These are phyloP conservation scores for Tipula unca DNA, from an alignment of 2,888 invertebrate species.

Conservation along the genomic window DNA sequence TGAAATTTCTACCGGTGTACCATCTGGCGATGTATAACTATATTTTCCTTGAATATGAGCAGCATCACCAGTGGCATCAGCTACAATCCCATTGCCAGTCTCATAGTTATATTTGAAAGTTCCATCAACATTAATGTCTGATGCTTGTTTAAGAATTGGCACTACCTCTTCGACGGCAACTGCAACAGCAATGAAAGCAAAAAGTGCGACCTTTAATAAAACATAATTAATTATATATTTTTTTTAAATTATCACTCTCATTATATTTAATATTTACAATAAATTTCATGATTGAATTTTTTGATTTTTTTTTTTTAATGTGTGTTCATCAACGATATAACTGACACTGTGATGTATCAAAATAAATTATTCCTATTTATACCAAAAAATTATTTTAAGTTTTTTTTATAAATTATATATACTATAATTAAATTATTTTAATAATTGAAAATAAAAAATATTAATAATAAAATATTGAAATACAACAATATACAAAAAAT, in stretches of 20 bases:
- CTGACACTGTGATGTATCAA: neutral
- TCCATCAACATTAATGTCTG: constrained; percentile 1
- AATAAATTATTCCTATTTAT: constrained; percentile 3
- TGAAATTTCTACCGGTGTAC: neutral
- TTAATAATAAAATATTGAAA: neutral
- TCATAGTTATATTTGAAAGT: neutral
- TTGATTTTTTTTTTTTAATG: neutral
- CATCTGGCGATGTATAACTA: constrained; percentile 15
- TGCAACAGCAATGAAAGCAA: neutral
- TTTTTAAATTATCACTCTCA: neutral
- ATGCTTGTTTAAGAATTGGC: neutral
- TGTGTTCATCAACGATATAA: neutral
- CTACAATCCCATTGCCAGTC: constrained; percentile 14
- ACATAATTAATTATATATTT: neutral
- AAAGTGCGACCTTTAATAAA: neutral
- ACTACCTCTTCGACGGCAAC: neutral
- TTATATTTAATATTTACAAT: neutral
- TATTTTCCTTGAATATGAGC: neutral
- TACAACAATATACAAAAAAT: neutral
- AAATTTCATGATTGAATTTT: neutral
- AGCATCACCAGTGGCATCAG: neutral
- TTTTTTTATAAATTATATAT: neutral
- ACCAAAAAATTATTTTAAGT: neutral
- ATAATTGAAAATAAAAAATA: neutral
- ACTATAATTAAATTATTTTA: constrained; percentile 2